Evolutionary conservation across 1,140 invertebrate genomes (phyloP), one percentile per base, ranked within the genome.

Genomic region (Cherax quadricarinatus): DNA sequence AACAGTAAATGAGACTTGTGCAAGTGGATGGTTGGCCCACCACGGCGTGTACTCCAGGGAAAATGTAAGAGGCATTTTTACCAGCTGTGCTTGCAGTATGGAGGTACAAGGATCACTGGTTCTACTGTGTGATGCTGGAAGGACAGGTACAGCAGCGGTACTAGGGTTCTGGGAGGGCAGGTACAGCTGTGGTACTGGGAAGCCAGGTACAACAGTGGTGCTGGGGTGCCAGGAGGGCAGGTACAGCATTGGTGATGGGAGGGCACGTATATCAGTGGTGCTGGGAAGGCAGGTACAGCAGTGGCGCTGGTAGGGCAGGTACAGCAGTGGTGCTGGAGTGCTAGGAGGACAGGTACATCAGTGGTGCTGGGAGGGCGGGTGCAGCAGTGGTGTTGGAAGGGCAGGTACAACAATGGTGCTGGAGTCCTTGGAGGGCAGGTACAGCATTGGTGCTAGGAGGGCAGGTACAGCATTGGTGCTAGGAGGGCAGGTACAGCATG

Each of bases 1-100:
- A 80, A 7, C 62, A 51, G 78, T 51, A 51, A 80, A 51, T 48
- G 78, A 80, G 78, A 80, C 10, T 80, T 80, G 78, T 41, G 30
- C 5, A n/a, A 4, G n/a, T 48, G 78, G 49, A 7, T 48, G 30
- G 24, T 80, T n/a, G 73, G n/a, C 6, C 73, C 18, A 21, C 10
- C 53, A 57, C 53, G 53, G 9, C 53, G 4, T 57, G 9, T 57
- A 14, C 4, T 14, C 30, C 30, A 41, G 30, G 30, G 30, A 41
- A 2, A 41, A 41, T 41, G 30, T 41, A 41, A 41, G 30, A 41
- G 30, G 30, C 30, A 41, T 41, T 41, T 41, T 41, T 41, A 41
- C 30, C 30, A 41, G 30, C 30, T 41, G 30, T 41, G 30, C 30
- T 41, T 41, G n/a, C n/a, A n/a, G n/a, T n/a, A n/a, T n/a, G 30